Base-by-base conservation (phyloP, 2,888 invertebrate species). In the Ormyrus rosae region DNA sequence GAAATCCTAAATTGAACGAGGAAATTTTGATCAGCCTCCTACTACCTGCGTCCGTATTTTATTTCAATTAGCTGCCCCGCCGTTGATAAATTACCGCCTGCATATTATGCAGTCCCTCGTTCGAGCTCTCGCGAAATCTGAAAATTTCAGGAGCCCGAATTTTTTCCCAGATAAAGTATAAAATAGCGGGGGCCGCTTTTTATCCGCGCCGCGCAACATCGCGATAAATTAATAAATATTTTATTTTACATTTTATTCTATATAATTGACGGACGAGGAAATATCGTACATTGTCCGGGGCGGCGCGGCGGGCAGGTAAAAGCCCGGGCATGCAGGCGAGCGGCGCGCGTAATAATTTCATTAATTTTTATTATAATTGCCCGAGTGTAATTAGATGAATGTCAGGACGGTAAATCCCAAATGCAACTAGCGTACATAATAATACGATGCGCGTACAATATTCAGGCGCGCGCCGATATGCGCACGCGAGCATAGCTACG, bases 301-400 rank as follows among this genome's bases (percentile, higher is more conserved):
- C 68, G 19, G 56, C 51, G 48, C 34, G 13, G 4, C 67, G 60
- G n/a, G 60, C 67, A 10, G 9, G 69, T 19, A 8, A 4, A 5
- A 9, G 3, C 10, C 11, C 58, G 46, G 6, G 9, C 48, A 3
- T 48, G 58, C 11, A 11, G 46, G 48, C 58, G 46, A 51, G 50
- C 55, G n/a, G 53, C 11, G 13, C 70, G 75, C 65, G 67, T 61
- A 81, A 81, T 80, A 82, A 82, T 82, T 80, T 80, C 78, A 82
- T 78, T 82, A 82, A 82, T 80, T 80, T 82, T 80, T 82, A 80
- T 80, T 70, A 79, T 73, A 82, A 82, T 82, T 80, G 77, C 71
- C 77, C 61, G 73, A 61, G 77, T 61, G 77, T 82, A 82, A 82
- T 82, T 82, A 80, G 78, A 82, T 80, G 74, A 82, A 82, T 77